phyloP scores from a whole-genome alignment of 2,888 invertebrate genomes.

The Cheilosia urbana region DNA sequence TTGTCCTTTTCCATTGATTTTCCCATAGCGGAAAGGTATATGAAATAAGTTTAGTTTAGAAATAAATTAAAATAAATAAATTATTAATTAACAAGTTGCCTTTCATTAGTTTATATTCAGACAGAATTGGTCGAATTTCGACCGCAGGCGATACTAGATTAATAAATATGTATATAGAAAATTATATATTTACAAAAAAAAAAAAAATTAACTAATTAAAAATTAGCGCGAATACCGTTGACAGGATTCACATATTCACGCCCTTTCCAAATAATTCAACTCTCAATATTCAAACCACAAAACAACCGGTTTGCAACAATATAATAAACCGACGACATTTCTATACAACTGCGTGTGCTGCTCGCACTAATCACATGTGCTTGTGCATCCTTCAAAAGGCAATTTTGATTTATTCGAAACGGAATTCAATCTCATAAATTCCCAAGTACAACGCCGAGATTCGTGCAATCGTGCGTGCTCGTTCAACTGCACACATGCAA shows the following conservation, averaged over 20 bases:
- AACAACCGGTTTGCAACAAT: conserved; percentile 11
- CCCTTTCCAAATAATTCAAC: not conserved
- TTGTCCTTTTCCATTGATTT: no score
- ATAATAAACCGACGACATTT: conserved; percentile 13
- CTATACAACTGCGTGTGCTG: not conserved
- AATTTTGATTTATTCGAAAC: conserved; percentile 78
- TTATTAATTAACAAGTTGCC: no score
- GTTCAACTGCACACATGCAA: conserved; percentile 66
- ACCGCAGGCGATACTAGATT: no score
- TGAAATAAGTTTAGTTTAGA: no score
- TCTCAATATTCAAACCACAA: not conserved
- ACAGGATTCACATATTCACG: not conserved
- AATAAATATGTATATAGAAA: no score
- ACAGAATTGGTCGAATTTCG: no score
- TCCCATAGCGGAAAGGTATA: no score
- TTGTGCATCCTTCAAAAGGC: conserved; percentile 65
- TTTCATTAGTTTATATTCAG: no score
- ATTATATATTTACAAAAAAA: no score
- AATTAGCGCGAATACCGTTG: not conserved
- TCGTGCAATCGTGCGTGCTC: conserved; percentile 71
- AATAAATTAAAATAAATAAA: no score
- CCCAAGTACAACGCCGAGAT: conserved; percentile 41
- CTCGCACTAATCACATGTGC: conserved; percentile 45
- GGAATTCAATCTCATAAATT: conserved; percentile 79
- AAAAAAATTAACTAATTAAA: no score